phyloP scores from a whole-genome alignment of 1,140 invertebrate genomes.

The Maniola jurtina region DNA sequence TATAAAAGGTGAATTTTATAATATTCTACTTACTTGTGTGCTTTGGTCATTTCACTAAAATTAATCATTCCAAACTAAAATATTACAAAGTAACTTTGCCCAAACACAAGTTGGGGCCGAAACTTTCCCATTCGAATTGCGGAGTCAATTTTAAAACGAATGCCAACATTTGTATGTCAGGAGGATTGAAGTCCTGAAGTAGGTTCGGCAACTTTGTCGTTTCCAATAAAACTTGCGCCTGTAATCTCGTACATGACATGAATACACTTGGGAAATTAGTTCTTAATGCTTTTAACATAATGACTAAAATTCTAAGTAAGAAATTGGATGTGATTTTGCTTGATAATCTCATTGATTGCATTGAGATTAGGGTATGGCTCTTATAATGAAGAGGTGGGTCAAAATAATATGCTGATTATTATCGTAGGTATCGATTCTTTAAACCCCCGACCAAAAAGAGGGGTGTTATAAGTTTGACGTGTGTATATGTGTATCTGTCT shows the following conservation, averaged over 20 bases:
- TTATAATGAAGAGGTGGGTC: not conserved
- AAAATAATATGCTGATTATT: no score
- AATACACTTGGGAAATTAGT: conserved; percentile 26
- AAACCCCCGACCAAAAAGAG: no score
- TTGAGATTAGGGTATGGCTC: not conserved
- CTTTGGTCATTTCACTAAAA: not conserved
- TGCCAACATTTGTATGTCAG: conserved; percentile 44
- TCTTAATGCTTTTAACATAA: conserved; percentile 8
- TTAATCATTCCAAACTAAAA: conserved; percentile 9
- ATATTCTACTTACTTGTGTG: not conserved
- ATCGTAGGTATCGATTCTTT: no score
- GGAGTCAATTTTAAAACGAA: conserved; percentile 39
- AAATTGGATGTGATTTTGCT: not conserved
- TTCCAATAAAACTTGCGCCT: conserved; percentile 60
- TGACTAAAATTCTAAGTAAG: not conserved
- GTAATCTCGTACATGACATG: conserved; percentile 49
- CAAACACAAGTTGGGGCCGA: conserved; percentile 4
- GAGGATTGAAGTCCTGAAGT: conserved; percentile 40
- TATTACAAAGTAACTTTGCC: conserved; percentile 6
- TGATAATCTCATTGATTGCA: not conserved
- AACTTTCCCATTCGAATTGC: conserved; percentile 22
- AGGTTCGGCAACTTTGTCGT: conserved; percentile 52
- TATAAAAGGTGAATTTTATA: no score
- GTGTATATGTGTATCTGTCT: no score
- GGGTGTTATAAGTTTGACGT: no score